A percentile compares a stretch with the other conserved stretches of the same genome.
phyloP scores from a whole-genome alignment of 2,797 vertebrate species.

The Sebastes nivosus region DNA sequence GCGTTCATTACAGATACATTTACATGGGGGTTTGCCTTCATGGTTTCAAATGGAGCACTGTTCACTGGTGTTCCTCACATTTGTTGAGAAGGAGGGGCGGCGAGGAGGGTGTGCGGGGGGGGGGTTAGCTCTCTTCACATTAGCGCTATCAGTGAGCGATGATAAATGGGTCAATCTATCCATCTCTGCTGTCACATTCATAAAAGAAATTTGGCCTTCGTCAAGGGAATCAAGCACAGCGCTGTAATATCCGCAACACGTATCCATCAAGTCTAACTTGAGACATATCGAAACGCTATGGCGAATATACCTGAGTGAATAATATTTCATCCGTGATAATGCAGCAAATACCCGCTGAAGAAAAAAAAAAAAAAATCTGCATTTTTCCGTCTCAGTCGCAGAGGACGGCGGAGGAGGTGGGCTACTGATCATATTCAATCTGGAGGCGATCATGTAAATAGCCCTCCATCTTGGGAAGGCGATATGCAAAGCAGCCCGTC shows the following conservation, averaged over 20 bases:
- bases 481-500: conserved; percentile 88
- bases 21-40: conserved; percentile 76
- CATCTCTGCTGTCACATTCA: conserved; percentile 72
- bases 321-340: conserved; percentile 77
- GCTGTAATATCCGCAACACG: conserved; percentile 70
- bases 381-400: conserved; percentile 68
- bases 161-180: conserved; percentile 77
- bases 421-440: conserved; percentile 86
- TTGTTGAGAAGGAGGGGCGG: conserved; percentile 46
- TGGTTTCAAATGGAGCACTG: conserved; percentile 74
- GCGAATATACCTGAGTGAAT: conserved; percentile 68
- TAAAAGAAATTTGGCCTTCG: conserved; percentile 77
- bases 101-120: not conserved
- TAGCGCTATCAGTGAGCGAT: conserved; percentile 69
- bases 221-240: conserved; percentile 71
- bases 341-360: conserved; percentile 62
- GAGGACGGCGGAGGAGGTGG: conserved; percentile 73
- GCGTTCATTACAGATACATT: conserved; percentile 83
- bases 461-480: conserved; percentile 84
- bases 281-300: conserved; percentile 61
- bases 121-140: conserved; percentile 58
- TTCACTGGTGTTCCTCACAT: conserved; percentile 72
- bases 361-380: conserved; percentile 58
- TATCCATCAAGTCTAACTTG: conserved; percentile 76
- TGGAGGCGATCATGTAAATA: conserved; percentile 87